phyloP scores from a whole-genome alignment of 1,140 invertebrate species.

The Trichogramma pretiosum region DNA sequence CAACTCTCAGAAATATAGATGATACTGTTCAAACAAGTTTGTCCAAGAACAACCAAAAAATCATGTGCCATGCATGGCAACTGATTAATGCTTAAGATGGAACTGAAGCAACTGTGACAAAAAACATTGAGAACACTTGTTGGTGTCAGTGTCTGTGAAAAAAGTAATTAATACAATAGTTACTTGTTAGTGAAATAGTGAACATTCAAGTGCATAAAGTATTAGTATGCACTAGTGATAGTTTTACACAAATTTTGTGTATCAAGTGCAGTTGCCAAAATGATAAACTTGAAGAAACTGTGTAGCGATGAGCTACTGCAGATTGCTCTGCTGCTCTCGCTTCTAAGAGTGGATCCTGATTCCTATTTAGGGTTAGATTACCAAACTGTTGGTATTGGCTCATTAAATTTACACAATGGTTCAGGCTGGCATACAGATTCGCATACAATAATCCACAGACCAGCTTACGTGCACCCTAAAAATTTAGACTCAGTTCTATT shows the following conservation, averaged over 20 bases:
- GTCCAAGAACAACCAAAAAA: too few relatives aligned
- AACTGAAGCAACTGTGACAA: slow-evolving; percentile 25
- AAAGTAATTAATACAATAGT: slow-evolving; percentile 6
- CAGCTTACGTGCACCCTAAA: slow-evolving; percentile 61
- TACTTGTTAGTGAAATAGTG: slow-evolving; percentile 1
- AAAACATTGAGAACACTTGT: slow-evolving; percentile 2
- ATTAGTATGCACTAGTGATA: slow-evolving; percentile 4
- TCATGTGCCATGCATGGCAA: too few relatives aligned
- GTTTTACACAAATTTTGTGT: not conserved
- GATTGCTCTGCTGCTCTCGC: slow-evolving; percentile 65
- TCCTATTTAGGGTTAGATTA: slow-evolving; percentile 54
- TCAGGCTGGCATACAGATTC: slow-evolving; percentile 55
- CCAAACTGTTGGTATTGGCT: slow-evolving; percentile 45
- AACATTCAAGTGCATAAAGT: not conserved
- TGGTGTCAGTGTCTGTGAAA: slow-evolving; percentile 14
- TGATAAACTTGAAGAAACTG: slow-evolving; percentile 67
- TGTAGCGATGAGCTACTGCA: slow-evolving; percentile 71
- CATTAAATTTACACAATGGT: slow-evolving; percentile 55
- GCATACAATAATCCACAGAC: slow-evolving; percentile 45
- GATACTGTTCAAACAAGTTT: too few relatives aligned
- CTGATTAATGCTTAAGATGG: slow-evolving; percentile 18
- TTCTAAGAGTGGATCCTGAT: slow-evolving; percentile 65
- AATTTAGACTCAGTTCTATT: slow-evolving; percentile 62
- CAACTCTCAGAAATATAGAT: too few relatives aligned
- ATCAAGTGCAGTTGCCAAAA: slow-evolving; percentile 29